A percentile compares a stretch with the other conserved stretches of the same genome.
These are phyloP conservation scores for Chymomyza caudatula DNA, from an alignment of 2,888 invertebrate species.

Conservation along the genomic window DNA sequence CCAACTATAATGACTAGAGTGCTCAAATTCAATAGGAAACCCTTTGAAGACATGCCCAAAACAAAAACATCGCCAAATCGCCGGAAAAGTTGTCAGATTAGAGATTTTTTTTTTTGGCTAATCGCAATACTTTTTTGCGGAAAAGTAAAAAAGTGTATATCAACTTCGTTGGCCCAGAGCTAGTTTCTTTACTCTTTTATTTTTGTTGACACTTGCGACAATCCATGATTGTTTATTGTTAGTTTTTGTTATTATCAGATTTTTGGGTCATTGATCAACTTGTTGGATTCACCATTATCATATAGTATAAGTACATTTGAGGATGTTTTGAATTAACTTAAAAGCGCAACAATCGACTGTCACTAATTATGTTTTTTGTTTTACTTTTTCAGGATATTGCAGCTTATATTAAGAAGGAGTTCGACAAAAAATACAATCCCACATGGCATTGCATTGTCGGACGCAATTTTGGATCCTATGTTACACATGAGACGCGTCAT, in stretches of 20 bases:
- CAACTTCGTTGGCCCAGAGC: too few species aligned
- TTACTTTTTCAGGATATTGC: constrained; percentile 31
- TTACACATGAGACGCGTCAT: constrained; percentile 99
- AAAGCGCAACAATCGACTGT: background rate
- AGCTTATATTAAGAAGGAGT: constrained; percentile 99
- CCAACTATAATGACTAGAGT: too few species aligned
- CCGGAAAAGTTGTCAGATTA: too few species aligned
- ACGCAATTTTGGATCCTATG: constrained; percentile 98
- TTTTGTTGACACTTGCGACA: too few species aligned
- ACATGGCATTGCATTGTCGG: constrained; percentile 99
- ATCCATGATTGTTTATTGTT: background rate
- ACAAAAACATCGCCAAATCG: too few species aligned
- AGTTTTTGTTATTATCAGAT: background rate
- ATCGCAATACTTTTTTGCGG: too few species aligned
- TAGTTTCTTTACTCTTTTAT: too few species aligned
- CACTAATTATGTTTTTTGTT: background rate
- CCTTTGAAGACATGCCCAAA: too few species aligned
- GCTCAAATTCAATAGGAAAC: too few species aligned
- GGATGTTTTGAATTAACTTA: background rate
- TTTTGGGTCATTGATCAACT: background rate
- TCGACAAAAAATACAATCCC: constrained; percentile 99
- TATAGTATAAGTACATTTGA: background rate
- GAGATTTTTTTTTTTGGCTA: too few species aligned
- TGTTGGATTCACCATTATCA: too few species aligned
- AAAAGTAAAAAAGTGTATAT: too few species aligned